phyloP scores from a whole-genome alignment of 2,797 vertebrate genomes.

The Cheirogaleus major region DNA sequence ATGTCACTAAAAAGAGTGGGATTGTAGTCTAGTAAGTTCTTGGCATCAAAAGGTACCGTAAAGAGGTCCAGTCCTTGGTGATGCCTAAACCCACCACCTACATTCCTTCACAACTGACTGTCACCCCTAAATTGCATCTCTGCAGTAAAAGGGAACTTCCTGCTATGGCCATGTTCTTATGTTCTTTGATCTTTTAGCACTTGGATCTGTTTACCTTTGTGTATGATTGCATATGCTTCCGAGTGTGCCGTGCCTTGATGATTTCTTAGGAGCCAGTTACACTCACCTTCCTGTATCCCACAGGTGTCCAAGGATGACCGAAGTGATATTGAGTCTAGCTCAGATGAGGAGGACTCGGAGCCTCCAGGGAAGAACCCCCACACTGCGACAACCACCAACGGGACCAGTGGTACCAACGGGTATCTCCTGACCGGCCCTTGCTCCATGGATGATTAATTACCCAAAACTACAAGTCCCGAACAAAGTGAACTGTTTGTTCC shows the following conservation, averaged over 20 bases:
- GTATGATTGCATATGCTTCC: neutral
- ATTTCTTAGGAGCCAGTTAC: neutral
- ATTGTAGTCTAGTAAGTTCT: neutral
- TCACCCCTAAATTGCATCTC: neutral
- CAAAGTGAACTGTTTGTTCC: slow-evolving; percentile 90
- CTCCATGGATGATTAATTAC: slow-evolving; percentile 93
- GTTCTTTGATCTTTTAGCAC: neutral
- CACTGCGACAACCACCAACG: slow-evolving; percentile 87
- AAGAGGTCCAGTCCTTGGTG: neutral
- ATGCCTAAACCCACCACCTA: neutral
- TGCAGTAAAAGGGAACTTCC: neutral
- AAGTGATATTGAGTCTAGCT: slow-evolving; percentile 97
- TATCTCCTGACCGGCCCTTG: slow-evolving; percentile 91
- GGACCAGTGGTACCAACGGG: slow-evolving; percentile 95
- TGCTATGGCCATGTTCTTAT: neutral
- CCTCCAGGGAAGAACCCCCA: slow-evolving; percentile 89
- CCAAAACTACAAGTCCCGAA: slow-evolving; percentile 82
- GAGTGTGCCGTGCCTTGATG: neutral
- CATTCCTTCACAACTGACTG: neutral
- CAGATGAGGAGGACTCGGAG: slow-evolving; percentile 94
- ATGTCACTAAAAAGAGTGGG: neutral
- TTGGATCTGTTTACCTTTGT: neutral
- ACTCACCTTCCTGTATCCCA: slow-evolving; percentile 46
- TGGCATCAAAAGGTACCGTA: neutral
- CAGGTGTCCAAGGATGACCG: slow-evolving; percentile 97